phyloP scores from a whole-genome alignment of 1,140 invertebrate genomes.

The Apis cerana region DNA sequence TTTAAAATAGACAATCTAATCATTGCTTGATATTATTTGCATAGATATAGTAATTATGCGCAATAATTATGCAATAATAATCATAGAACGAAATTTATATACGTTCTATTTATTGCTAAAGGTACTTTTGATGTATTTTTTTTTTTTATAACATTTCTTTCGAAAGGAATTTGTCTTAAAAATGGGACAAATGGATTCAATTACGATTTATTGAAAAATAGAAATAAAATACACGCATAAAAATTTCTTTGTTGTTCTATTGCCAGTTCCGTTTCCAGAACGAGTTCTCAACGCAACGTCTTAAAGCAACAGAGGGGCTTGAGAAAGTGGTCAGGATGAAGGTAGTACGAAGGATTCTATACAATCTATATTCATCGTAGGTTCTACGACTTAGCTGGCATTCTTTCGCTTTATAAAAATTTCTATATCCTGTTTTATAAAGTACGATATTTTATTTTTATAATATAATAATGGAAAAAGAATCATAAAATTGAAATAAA shows the following conservation, averaged over 20 bases:
- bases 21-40: neutral
- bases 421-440: neutral
- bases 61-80: neutral
- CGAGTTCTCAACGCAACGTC: conserved; percentile 45
- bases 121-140: neutral
- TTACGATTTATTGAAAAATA: neutral
- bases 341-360: conserved; percentile 37
- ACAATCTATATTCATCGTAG: conserved; percentile 41
- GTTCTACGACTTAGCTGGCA: conserved; percentile 45
- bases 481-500: neutral
- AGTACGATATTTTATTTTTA: neutral
- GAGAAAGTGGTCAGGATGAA: conserved; percentile 41
- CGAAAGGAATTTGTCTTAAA: neutral
- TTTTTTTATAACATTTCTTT: neutral
- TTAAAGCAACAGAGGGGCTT: conserved; percentile 48
- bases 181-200: neutral
- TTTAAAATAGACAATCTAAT: neutral
- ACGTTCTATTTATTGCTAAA: too few relatives aligned
- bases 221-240: neutral
- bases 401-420: conserved; percentile 40
- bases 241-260: conserved; percentile 28
- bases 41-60: too few relatives aligned
- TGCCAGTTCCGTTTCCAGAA: conserved; percentile 56
- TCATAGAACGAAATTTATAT: too few relatives aligned
- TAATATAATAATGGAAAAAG: too few relatives aligned